Percentiles rank a stretch among this genome's conserved stretches.
Conservation (phyloP, 2,113 vertebrate species). For the Regulus satrapa region DNA sequence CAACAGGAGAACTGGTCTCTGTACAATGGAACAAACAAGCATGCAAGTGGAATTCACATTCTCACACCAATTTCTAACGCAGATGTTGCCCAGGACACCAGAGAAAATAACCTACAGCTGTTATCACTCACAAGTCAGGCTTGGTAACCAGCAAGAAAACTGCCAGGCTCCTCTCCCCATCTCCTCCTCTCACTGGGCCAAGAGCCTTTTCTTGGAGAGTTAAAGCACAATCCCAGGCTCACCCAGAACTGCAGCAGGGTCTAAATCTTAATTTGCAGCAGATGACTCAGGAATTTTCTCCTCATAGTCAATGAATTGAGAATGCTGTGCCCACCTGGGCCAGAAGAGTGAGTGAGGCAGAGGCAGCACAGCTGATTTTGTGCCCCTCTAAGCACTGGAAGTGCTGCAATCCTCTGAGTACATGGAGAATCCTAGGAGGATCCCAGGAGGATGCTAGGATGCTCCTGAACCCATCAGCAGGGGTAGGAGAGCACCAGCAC, state of each 20-base stretch:
- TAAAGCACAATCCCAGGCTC: background rate
- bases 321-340: background rate
- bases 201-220: background rate
- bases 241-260: background rate
- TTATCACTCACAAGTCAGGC: background rate
- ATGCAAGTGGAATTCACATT: background rate
- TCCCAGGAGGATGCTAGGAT: background rate
- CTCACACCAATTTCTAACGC: background rate
- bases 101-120: background rate
- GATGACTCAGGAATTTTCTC: slow-evolving; percentile 21
- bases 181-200: background rate
- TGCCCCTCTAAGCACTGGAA: background rate
- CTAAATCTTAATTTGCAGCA: background rate
- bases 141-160: background rate
- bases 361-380: background rate
- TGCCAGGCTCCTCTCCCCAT: background rate
- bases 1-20: background rate
- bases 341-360: background rate
- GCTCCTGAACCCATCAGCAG: background rate
- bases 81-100: background rate
- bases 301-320: background rate
- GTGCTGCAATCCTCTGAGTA: background rate
- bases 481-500: background rate
- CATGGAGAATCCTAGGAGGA: accelerated
- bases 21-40: background rate